These are phyloP conservation scores for Chanos chanos DNA, from an alignment of 2,797 vertebrate species.

Conservation along the genomic window DNA sequence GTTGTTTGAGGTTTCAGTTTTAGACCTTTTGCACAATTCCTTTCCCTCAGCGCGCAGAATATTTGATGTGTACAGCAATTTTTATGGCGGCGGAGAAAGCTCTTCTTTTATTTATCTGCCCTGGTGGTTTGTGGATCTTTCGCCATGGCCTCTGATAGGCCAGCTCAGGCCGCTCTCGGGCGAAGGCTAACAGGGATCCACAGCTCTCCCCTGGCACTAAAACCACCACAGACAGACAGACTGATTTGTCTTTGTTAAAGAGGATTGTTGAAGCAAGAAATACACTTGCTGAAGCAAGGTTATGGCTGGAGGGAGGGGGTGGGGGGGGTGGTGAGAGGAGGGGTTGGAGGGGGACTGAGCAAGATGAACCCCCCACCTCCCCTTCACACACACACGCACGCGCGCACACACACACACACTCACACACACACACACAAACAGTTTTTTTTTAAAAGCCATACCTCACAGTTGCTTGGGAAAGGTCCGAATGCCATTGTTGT, in stretches of 20 bases:
- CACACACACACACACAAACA: too few relatives aligned
- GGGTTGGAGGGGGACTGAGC: neutral
- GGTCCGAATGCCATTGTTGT: conserved; percentile 36
- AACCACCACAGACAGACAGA: conserved; percentile 10
- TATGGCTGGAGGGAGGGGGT: neutral
- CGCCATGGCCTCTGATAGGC: too few relatives aligned
- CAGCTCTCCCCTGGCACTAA: conserved; percentile 6
- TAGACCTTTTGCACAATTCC: too few relatives aligned
- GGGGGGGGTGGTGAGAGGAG: neutral
- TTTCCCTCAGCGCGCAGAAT: too few relatives aligned
- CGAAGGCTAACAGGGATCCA: neutral
- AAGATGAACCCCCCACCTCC: neutral
- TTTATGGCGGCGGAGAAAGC: too few relatives aligned
- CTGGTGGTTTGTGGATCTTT: too few relatives aligned
- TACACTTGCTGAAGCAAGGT: conserved; percentile 7
- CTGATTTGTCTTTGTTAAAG: conserved; percentile 25
- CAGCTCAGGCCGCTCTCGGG: neutral
- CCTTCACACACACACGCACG: neutral
- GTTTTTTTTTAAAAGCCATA: conserved; percentile 39
- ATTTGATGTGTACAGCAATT: too few relatives aligned
- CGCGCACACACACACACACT: too few relatives aligned
- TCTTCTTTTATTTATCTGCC: too few relatives aligned
- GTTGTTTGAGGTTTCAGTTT: too few relatives aligned
- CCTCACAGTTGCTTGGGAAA: conserved; percentile 42
- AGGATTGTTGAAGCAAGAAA: conserved; percentile 16